Evolutionary conservation across 1,140 invertebrate species (phyloP), one percentile per base, ranked within the genome.

Genomic region (Solenopsis fugax): DNA sequence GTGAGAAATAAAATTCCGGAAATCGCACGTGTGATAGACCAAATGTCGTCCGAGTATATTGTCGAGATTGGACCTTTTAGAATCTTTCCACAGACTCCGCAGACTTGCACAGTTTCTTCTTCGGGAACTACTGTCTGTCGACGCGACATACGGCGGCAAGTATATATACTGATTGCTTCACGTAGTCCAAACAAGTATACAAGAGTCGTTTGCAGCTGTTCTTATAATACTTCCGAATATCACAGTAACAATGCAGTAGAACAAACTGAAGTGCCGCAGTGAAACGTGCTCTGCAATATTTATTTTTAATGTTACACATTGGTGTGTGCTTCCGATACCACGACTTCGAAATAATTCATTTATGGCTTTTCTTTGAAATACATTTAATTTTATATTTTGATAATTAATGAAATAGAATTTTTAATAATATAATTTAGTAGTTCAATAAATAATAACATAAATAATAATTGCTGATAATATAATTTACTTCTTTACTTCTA

Each of bases 161-260:
- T 73, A 69, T 21, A 16, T 29, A 69, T 72, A 73, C 72, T 34
- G 80, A 73, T 82, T 73, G 13, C 13, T 24, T 73, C 54, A 58
- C 67, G 6, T 82, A 13, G 18, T 60, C 67, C 37, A 24, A 58
- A 60, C 13, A 82, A 82, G 54, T 82, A 58, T 48, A 82, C 24
- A 13, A 67, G 65, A 81, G 48, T 69, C 65, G 58, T 81, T 81
- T 10, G 78, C 52, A 81, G 65, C 48, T 81, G 52, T 71, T 58
- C 37, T 10, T 45, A 37, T 37, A 29, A 72, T 52, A 64, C n/a
- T 80, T 78, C 58, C 18, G 37, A 37, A 56, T 71, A 71, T 72
- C 37, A 13, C 13, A 67, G 21, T 69, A 80, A 56, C 77, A 54
- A 54, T 80, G 64, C 37, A 58, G 24, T 72, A n/a, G 24, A 71